Evolutionary conservation across 2,113 vertebrate species (phyloP).

Genomic region (Brachyistius frenatus): DNA sequence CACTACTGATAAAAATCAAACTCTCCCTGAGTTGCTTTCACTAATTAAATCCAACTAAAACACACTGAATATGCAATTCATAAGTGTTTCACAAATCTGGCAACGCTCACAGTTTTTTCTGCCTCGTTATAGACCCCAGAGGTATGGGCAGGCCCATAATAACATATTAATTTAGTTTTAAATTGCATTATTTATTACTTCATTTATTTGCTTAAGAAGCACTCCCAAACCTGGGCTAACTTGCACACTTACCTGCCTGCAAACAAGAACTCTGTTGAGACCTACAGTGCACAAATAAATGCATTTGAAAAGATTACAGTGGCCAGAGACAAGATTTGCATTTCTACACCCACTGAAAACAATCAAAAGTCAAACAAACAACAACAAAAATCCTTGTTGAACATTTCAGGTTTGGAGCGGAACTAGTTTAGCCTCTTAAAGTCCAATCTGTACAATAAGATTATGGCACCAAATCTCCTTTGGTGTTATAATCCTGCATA

Average conservation of each 20-base stretch:
- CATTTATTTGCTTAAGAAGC: constrained; percentile 64
- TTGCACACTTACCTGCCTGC: constrained; percentile 3
- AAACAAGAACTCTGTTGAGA: constrained; percentile 31
- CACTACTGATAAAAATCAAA: constrained; percentile 53
- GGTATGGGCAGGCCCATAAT: constrained; percentile 62
- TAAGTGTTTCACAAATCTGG: constrained; percentile 57
- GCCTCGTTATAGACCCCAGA: constrained; percentile 57
- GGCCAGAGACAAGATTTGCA: neutral
- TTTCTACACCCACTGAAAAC: neutral
- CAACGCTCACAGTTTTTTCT: constrained; percentile 51
- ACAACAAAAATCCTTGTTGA: neutral
- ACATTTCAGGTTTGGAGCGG: neutral
- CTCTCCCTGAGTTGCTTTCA: constrained; percentile 50
- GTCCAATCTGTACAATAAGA: neutral
- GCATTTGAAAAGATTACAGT: neutral
- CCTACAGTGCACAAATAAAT: neutral
- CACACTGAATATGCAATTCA: constrained; percentile 61
- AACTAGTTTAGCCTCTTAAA: neutral
- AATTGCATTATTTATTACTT: constrained; percentile 72
- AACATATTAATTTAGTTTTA: constrained; percentile 66
- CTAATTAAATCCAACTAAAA: constrained; percentile 66
- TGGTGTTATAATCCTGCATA: neutral
- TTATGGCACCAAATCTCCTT: neutral
- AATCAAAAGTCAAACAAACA: neutral
- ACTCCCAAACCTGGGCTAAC: constrained; percentile 36